phyloP scores from a whole-genome alignment of 1,140 invertebrate species.

The Penaeus vannamei region DNA sequence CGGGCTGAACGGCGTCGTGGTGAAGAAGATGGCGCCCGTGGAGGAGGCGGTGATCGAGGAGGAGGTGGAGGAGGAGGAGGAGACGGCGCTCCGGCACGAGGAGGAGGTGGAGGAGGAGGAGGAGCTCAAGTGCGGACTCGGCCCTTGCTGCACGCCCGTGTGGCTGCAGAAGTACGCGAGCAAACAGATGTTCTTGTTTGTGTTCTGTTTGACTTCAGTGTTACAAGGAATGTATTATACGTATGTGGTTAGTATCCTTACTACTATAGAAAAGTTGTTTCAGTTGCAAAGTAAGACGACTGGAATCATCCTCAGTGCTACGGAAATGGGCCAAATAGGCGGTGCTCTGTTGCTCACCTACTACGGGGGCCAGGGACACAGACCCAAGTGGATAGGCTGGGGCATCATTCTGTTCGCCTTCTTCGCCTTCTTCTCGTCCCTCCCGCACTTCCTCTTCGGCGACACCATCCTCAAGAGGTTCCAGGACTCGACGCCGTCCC shows the following conservation, averaged over 20 bases:
- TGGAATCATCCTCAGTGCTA: conserved; percentile 92
- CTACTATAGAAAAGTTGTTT: conserved; percentile 96
- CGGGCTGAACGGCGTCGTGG: background rate
- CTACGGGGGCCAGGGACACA: conserved; percentile 92
- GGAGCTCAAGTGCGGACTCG: conserved; percentile 78
- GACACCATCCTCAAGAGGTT: conserved; percentile 61
- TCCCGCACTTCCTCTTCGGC: conserved; percentile 72
- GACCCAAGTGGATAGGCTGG: conserved; percentile 96
- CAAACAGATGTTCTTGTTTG: conserved; percentile 89
- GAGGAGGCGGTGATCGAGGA: conserved; percentile 70
- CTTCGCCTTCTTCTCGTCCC: conserved; percentile 88
- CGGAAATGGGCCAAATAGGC: conserved; percentile 93
- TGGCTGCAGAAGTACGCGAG: conserved; percentile 86
- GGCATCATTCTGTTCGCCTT: conserved; percentile 92
- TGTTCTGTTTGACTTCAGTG: conserved; percentile 91
- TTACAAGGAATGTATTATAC: conserved; percentile 95
- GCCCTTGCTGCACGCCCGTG: conserved; percentile 77
- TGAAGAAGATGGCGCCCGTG: background rate
- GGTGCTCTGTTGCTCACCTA: conserved; percentile 89
- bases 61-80: conserved; percentile 71
- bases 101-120: conserved; percentile 39
- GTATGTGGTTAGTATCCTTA: conserved; percentile 96
- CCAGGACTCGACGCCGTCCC: conserved; percentile 66
- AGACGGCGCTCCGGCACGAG: background rate
- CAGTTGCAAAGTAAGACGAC: conserved; percentile 96